phyloP scores from a whole-genome alignment of 2,888 invertebrate genomes.

The Phyllotreta striolata region DNA sequence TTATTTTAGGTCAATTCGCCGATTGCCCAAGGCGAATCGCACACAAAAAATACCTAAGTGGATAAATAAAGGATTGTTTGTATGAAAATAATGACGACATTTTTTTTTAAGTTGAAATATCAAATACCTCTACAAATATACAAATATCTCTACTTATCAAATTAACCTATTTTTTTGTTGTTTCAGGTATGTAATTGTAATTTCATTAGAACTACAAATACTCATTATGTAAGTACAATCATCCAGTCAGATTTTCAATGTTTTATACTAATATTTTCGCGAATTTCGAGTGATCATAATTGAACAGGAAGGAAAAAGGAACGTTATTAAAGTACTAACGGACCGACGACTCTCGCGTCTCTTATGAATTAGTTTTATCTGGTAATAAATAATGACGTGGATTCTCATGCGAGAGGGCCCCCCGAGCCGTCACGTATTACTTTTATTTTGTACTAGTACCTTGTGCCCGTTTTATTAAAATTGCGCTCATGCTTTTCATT shows the following conservation, averaged over 20 bases:
- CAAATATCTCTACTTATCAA: no score
- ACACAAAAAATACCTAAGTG: no score
- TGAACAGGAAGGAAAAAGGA: slow-evolving; percentile 43
- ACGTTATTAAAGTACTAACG: slow-evolving; percentile 41
- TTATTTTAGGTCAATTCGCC: no score
- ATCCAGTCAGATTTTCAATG: slow-evolving; percentile 19
- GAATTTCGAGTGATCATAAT: slow-evolving; percentile 36
- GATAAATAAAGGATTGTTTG: no score
- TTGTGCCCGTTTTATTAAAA: slow-evolving; percentile 50
- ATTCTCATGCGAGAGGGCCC: slow-evolving; percentile 51
- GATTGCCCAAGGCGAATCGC: no score
- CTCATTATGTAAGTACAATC: neutral
- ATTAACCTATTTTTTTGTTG: no score
- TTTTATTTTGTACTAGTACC: slow-evolving; percentile 44
- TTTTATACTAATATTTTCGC: slow-evolving; percentile 32
- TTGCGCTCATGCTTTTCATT: slow-evolving; percentile 44
- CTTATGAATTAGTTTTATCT: slow-evolving; percentile 55
- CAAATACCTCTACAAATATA: no score
- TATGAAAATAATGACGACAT: no score
- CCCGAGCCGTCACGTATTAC: slow-evolving; percentile 54
- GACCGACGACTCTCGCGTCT: slow-evolving; percentile 38
- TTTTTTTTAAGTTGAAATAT: no score
- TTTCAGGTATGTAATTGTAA: no score
- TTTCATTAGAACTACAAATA: no score
- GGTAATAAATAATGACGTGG: slow-evolving; percentile 56